These are phyloP conservation scores for Gymnocephalus cernua DNA, from an alignment of 2,113 vertebrate species.

Conservation along the genomic window DNA sequence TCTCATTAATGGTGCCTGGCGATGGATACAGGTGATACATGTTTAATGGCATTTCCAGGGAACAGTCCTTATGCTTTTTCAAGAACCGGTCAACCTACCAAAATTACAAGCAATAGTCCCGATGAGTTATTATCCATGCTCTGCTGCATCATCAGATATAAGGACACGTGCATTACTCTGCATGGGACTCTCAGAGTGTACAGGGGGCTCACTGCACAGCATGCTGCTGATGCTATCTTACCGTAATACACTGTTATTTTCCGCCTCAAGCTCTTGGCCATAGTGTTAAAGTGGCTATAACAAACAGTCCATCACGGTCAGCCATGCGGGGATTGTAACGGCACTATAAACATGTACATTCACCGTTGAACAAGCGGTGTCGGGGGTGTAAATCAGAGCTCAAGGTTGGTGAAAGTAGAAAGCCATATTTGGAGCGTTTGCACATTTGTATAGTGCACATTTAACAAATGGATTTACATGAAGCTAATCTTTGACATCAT, in stretches of 20 bases:
- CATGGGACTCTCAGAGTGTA: constrained; percentile 2
- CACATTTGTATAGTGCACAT: background rate
- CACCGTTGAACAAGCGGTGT: background rate
- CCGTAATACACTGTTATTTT: constrained; percentile 44
- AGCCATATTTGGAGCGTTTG: background rate
- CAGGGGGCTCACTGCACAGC: constrained; percentile 9
- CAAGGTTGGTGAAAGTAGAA: background rate
- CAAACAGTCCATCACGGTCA: constrained; percentile 14
- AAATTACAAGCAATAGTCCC: constrained; percentile 32
- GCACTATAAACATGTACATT: constrained; percentile 9
- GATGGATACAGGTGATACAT: constrained; percentile 49
- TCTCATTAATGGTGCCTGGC: constrained; percentile 46
- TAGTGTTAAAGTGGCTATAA: background rate
- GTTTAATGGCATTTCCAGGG: constrained; percentile 49
- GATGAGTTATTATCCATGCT: constrained; percentile 58
- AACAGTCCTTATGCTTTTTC: constrained; percentile 40
- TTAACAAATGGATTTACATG: constrained; percentile 9
- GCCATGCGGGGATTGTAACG: background rate
- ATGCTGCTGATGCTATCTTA: constrained; percentile 52
- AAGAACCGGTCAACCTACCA: background rate
- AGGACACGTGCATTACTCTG: constrained; percentile 10
- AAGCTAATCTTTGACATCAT: constrained; percentile 35
- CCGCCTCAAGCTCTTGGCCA: background rate
- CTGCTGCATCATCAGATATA: constrained; percentile 53
- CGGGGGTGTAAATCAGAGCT: constrained; percentile 18